Conservation (phyloP, 2,888 invertebrate genomes). For the Phalera bucephala region DNA sequence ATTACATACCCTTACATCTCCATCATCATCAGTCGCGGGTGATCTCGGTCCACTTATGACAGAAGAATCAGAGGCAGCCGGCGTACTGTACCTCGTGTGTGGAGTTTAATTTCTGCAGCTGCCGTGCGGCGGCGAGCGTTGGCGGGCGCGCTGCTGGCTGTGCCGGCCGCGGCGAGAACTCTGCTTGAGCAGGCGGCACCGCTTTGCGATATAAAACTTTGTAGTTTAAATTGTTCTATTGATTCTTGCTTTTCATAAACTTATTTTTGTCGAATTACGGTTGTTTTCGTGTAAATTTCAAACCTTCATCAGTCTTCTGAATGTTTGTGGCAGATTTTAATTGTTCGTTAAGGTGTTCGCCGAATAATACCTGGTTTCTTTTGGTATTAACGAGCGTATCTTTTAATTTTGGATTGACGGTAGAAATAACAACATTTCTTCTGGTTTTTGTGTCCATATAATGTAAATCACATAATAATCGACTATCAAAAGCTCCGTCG, state of each 20-base stretch:
- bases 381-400: background rate
- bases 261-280: background rate
- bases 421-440: background rate
- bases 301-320: background rate
- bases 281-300: background rate
- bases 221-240: background rate
- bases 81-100: background rate
- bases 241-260: background rate
- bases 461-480: constrained; percentile 4
- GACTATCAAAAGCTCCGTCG: constrained; percentile 1
- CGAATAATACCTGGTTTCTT: background rate
- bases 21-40: background rate
- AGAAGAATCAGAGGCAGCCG: background rate
- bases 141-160: background rate
- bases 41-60: background rate
- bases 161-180: background rate
- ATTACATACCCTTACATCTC: constrained; percentile 1
- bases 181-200: background rate
- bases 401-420: background rate
- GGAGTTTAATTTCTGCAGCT: background rate
- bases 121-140: background rate
- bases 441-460: background rate
- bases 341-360: background rate
- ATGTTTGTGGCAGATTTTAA: background rate
- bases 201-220: background rate